Evolutionary conservation across 2,888 invertebrate genomes (phyloP), one percentile per base, ranked within the genome.

Genomic region (Chloromyia formosa): DNA sequence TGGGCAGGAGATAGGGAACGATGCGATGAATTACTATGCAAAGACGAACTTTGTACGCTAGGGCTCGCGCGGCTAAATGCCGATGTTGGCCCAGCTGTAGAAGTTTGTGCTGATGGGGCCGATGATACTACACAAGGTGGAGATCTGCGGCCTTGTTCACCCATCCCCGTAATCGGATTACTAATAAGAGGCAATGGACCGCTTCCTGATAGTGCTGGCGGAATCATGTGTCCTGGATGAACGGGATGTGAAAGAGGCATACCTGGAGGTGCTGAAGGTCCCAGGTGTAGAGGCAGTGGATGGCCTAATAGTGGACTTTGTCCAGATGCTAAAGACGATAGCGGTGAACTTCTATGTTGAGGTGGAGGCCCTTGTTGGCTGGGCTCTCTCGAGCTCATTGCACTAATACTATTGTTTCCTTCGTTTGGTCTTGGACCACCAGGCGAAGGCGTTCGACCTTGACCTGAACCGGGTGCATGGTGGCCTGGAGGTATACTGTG

Each of bases 1-100:
- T 74, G 74, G 16, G 84, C 82, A 1, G 86, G 86, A 7, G 86
- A 86, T 22, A 81, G 80, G 1, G 86, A 84, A 16, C 86, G 82
- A 82, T 86, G 85, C 0, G 82, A 81, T 56, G 79, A 78, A 40
- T 80, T 82, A 40, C 77, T 79, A 40, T 80, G 77, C 54, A 80
- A 77, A 75, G 79, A 77, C 56, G 81, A 81, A 40, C 77, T 79
- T 80, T 85, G 85, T 74, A 86, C 85, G 79, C 84, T 85, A 69
- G 86, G 86, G 81, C 86, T 86, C 77, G 86, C 84, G 75, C 86
- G 82, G 78, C 86, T 86, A 77, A 86, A 85, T 80, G 86, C 84
- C 72, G 84, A 84, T 62, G 86, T 83, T 78, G 84, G 84, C 79
- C 83, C 84, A 71, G 84, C 83, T 75, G 79, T 82, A 64, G 84